A percentile compares a stretch with the other conserved stretches of the same genome.
Conservation (phyloP, 2,113 vertebrate genomes). For the Hydropotes inermis region DNA sequence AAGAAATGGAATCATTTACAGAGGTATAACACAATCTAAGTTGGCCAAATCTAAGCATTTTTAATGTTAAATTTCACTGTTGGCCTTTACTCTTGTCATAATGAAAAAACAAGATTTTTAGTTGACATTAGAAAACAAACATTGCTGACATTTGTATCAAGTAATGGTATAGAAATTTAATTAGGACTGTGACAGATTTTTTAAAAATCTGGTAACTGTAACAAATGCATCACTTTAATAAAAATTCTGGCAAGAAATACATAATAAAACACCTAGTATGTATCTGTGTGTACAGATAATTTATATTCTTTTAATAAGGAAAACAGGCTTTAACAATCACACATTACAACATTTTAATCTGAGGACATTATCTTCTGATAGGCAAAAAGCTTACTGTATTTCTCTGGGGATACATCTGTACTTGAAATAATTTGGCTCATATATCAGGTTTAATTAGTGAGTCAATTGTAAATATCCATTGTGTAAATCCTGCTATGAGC, state of each 20-base stretch:
- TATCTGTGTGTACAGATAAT: background rate
- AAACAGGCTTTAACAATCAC: background rate
- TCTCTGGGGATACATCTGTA: conserved; percentile 29
- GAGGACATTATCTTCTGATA: background rate
- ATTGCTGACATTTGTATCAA: conserved; percentile 50
- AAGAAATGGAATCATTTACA: conserved; percentile 14
- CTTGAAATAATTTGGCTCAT: conserved; percentile 28
- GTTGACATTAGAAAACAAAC: conserved; percentile 62
- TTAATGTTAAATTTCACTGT: conserved; percentile 43
- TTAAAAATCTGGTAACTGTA: background rate
- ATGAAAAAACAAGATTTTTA: conserved; percentile 4
- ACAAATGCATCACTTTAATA: background rate
- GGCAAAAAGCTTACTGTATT: background rate
- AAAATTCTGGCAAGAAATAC: conserved; percentile 7
- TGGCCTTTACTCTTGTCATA: conserved; percentile 60
- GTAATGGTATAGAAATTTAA: conserved; percentile 61
- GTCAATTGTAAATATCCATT: conserved; percentile 11
- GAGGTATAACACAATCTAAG: conserved; percentile 13
- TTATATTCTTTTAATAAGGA: background rate
- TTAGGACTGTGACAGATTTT: conserved; percentile 34
- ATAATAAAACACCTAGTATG: background rate
- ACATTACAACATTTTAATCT: background rate
- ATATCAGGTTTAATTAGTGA: conserved; percentile 38
- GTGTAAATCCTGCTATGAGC: conserved; percentile 14
- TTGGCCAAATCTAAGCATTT: conserved; percentile 32